A percentile compares a stretch with the other conserved stretches of the same genome.
Conservation (phyloP, 2,888 invertebrate genomes). For the Aleiodes alternator region DNA sequence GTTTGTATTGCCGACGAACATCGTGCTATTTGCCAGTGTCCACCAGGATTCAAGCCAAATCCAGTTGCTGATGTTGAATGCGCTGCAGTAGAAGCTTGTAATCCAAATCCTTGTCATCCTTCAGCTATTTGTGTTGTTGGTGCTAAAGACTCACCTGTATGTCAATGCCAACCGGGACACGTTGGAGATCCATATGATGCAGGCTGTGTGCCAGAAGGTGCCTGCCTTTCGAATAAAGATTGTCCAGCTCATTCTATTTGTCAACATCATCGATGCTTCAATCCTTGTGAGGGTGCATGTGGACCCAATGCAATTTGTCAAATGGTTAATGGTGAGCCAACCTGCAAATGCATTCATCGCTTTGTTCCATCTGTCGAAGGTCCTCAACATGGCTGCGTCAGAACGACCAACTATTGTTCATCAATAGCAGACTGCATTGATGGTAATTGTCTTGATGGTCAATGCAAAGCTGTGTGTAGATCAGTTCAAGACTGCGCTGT, state of each 20-base stretch:
- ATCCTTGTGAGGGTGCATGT: conserved; percentile 89
- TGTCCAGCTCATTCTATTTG: conserved; percentile 87
- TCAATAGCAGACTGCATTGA: conserved; percentile 87
- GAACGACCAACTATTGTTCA: conserved; percentile 81
- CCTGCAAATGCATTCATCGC: conserved; percentile 87
- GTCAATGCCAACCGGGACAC: conserved; percentile 86
- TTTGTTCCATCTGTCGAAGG: conserved; percentile 83
- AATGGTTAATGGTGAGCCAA: conserved; percentile 84
- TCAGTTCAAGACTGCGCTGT: conserved; percentile 85
- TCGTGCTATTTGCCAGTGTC: conserved; percentile 89
- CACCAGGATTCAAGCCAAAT: conserved; percentile 87
- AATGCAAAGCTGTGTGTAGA: conserved; percentile 89
- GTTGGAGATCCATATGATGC: conserved; percentile 84
- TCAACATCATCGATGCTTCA: conserved; percentile 83
- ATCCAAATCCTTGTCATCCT: conserved; percentile 87
- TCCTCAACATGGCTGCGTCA: conserved; percentile 83
- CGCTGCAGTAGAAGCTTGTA: conserved; percentile 83
- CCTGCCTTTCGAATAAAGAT: conserved; percentile 85
- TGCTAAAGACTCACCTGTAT: conserved; percentile 82
- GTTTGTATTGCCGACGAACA: conserved; percentile 92
- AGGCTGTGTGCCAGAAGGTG: conserved; percentile 88
- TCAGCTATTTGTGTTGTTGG: conserved; percentile 87
- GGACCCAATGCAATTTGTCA: conserved; percentile 89
- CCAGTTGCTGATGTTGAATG: conserved; percentile 91
- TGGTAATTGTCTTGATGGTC: conserved; percentile 87